These are phyloP conservation scores for Cephalopachus bancanus DNA, from an alignment of 2,797 vertebrate species.

Conservation along the genomic window DNA sequence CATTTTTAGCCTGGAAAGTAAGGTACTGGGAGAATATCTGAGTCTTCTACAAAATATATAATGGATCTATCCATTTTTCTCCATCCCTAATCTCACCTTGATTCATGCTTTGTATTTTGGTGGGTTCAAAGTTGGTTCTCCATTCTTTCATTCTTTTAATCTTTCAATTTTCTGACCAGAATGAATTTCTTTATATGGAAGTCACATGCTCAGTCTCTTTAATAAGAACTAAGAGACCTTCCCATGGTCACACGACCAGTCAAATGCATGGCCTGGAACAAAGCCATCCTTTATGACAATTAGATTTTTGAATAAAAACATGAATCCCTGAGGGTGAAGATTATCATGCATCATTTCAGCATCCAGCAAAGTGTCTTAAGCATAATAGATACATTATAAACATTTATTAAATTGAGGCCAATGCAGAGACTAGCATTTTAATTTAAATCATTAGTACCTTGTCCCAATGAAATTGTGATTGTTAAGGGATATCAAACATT, in stretches of 20 bases:
- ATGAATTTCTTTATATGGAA: not conserved
- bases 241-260: not conserved
- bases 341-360: not conserved
- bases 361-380: not conserved
- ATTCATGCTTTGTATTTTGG: not conserved
- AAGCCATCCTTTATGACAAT: not conserved
- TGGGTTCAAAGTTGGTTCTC: not conserved
- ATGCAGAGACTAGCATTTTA: conserved; percentile 20
- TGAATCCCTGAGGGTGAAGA: not conserved
- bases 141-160: not conserved
- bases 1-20: not conserved
- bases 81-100: not conserved
- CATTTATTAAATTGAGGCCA: conserved; percentile 44
- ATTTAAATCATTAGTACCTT: conserved; percentile 51
- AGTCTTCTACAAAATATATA: not conserved
- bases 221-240: not conserved
- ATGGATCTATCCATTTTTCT: not conserved
- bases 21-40: not conserved
- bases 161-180: not conserved
- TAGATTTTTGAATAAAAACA: not conserved
- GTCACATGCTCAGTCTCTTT: not conserved
- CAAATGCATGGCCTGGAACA: not conserved
- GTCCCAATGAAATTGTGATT: not conserved
- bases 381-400: not conserved
- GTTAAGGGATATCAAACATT: conserved; percentile 1